These are phyloP conservation scores for Eustalomyia histrio DNA, from an alignment of 2,888 invertebrate genomes.

Conservation along the genomic window DNA sequence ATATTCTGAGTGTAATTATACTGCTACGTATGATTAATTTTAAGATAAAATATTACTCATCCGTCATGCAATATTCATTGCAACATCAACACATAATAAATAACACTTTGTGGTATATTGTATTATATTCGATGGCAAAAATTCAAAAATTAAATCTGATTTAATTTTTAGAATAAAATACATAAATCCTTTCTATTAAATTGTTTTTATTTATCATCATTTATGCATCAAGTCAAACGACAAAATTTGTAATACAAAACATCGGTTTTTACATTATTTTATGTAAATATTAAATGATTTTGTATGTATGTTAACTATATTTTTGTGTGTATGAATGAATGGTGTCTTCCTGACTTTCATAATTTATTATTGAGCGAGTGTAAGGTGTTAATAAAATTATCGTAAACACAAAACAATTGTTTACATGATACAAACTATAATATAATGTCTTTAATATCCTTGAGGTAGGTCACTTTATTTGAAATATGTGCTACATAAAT, in stretches of 20 bases:
- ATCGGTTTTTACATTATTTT: not conserved
- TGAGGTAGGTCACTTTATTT: constrained; percentile 59
- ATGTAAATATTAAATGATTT: not conserved
- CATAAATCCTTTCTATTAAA: too few species aligned
- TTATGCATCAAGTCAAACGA: not conserved
- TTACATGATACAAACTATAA: constrained; percentile 28
- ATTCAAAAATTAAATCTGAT: too few species aligned
- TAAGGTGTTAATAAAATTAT: constrained; percentile 38
- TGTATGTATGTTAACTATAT: too few species aligned
- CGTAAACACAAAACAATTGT: constrained; percentile 30
- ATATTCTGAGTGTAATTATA: too few species aligned
- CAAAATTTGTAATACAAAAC: not conserved
- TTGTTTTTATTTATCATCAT: not conserved
- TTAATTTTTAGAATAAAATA: too few species aligned
- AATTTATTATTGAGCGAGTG: constrained; percentile 30
- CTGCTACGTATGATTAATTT: too few species aligned
- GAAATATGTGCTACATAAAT: not conserved
- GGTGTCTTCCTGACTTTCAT: not conserved
- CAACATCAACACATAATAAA: too few species aligned
- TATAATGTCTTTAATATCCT: constrained; percentile 52
- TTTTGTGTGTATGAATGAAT: not conserved
- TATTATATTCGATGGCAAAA: too few species aligned
- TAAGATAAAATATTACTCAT: too few species aligned
- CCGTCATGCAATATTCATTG: too few species aligned
- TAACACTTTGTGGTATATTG: too few species aligned